Evolutionary conservation across 2,888 invertebrate genomes (phyloP).

Genomic region (Plebejus anna): DNA sequence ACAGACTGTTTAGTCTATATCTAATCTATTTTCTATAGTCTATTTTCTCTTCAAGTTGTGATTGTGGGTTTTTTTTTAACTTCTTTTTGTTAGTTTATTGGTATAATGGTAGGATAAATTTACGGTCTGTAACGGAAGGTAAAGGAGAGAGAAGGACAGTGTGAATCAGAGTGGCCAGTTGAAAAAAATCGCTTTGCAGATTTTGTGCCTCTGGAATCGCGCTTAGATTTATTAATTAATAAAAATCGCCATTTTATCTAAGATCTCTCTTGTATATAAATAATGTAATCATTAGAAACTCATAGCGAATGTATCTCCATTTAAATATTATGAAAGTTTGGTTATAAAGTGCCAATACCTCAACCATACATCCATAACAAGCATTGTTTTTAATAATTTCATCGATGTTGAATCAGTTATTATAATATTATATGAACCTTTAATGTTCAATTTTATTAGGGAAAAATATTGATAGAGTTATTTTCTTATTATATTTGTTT

Average conservation of each 20-base stretch:
- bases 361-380: neutral
- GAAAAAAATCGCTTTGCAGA: constrained; percentile 55
- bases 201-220: constrained; percentile 48
- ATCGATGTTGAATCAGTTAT: neutral
- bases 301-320: neutral
- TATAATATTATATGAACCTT: too few species aligned
- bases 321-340: neutral
- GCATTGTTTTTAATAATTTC: neutral
- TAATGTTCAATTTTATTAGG: neutral
- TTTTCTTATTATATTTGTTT: neutral
- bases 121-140: too few species aligned
- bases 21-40: too few species aligned
- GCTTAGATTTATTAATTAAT: constrained; percentile 33
- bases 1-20: too few species aligned
- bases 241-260: constrained; percentile 48
- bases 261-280: constrained; percentile 71
- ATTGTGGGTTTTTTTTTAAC: too few species aligned
- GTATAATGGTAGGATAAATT: too few species aligned
- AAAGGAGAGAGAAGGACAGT: too few species aligned
- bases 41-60: too few species aligned
- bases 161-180: neutral
- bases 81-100: too few species aligned
- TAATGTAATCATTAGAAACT: constrained; percentile 37
- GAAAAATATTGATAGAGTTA: neutral
- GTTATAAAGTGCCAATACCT: neutral